These are phyloP conservation scores for Buphagus erythrorhynchus DNA, from an alignment of 2,797 vertebrate species.

Conservation along the genomic window DNA sequence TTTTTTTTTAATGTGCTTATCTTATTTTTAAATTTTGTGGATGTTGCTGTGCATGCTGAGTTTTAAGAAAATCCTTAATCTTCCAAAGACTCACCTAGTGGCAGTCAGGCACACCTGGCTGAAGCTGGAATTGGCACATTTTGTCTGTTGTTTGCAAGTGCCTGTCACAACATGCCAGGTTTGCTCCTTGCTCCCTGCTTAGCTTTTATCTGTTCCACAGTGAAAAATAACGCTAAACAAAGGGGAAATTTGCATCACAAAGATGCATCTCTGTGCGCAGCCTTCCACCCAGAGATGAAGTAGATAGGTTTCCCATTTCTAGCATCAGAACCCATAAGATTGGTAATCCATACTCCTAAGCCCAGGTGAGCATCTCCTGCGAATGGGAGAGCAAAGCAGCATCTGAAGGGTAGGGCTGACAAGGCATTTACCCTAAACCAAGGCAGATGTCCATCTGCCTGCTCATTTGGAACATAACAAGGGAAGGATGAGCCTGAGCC, in stretches of 20 bases:
- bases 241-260: conserved; percentile 52
- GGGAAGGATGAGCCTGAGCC: conserved; percentile 17
- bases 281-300: not conserved
- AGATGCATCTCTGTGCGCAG: conserved; percentile 6
- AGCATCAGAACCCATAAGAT: not conserved
- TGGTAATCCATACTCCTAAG: not conserved
- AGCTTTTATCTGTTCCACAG: not conserved
- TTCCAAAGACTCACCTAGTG: not conserved
- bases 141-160: not conserved
- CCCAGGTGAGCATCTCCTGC: not conserved
- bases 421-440: conserved; percentile 51
- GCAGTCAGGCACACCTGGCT: conserved; percentile 21
- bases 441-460: conserved; percentile 33
- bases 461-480: conserved; percentile 62
- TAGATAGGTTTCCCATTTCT: conserved; percentile 11
- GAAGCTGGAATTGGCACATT: not conserved
- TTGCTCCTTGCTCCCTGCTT: not conserved
- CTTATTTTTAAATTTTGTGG: not conserved
- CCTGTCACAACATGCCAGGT: conserved; percentile 36
- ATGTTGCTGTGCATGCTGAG: not conserved
- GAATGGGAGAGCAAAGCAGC: not conserved
- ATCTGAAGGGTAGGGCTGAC: conserved; percentile 1
- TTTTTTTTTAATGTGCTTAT: not conserved
- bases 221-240: not conserved
- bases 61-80: not conserved